phyloP scores from a whole-genome alignment of 2,888 invertebrate species.

The Anarsia innoxiella region DNA sequence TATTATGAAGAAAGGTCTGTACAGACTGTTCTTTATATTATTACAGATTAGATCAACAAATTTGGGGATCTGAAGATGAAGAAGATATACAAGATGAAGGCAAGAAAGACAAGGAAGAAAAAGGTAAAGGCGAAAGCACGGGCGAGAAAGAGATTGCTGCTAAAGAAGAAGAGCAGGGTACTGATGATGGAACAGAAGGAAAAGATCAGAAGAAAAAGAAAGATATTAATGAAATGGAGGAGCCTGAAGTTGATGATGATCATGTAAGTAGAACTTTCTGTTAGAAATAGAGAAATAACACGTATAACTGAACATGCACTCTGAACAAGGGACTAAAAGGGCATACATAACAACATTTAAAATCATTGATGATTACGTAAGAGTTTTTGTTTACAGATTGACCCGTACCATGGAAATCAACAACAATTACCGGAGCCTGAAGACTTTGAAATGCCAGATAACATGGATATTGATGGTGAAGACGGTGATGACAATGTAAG shows the following conservation, averaged over 20 bases:
- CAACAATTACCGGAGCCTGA: slow-evolving; percentile 88
- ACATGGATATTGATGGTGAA: slow-evolving; percentile 86
- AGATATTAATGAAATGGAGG: slow-evolving; percentile 89
- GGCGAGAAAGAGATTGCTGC: slow-evolving; percentile 85
- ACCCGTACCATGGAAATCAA: slow-evolving; percentile 88
- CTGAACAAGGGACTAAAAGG: no score
- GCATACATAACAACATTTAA: no score
- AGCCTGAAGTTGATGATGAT: slow-evolving; percentile 85
- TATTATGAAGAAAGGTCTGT: no score
- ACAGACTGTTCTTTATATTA: no score
- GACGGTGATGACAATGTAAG: slow-evolving; percentile 70
- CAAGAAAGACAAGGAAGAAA: slow-evolving; percentile 77
- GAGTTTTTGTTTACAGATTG: slow-evolving; percentile 54
- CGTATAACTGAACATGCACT: no score
- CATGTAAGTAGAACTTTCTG: no score
- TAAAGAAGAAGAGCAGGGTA: slow-evolving; percentile 77
- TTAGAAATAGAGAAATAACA: no score
- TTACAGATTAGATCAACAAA: slow-evolving; percentile 80
- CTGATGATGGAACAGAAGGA: slow-evolving; percentile 70
- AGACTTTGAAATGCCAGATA: slow-evolving; percentile 90
- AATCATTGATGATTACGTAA: no score
- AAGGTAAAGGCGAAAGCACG: slow-evolving; percentile 76
- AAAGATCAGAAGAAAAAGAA: slow-evolving; percentile 76
- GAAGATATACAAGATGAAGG: slow-evolving; percentile 75
- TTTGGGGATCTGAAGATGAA: slow-evolving; percentile 90